phyloP scores from a whole-genome alignment of 1,140 invertebrate species.

The Atopsyche davidsoni region DNA sequence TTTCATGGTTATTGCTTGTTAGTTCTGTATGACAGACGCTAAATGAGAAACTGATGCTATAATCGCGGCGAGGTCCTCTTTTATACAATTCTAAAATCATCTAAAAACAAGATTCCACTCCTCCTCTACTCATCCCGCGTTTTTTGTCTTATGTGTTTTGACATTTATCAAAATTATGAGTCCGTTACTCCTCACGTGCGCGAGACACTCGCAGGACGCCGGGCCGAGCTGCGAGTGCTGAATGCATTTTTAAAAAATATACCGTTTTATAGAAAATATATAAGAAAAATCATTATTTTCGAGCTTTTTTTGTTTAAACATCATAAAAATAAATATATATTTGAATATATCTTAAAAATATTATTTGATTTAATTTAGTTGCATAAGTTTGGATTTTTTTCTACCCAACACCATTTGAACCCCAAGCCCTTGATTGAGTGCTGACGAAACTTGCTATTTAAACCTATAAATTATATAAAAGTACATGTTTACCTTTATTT shows the following conservation, averaged over 20 bases:
- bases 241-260: no score
- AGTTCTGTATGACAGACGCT: conserved; percentile 25
- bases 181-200: conserved; percentile 12
- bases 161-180: conserved; percentile 28
- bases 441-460: no score
- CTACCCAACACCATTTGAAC: no score
- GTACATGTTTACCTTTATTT: no score
- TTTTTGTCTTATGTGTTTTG: conserved; percentile 23
- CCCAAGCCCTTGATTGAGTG: no score
- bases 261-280: neutral
- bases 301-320: neutral
- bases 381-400: no score
- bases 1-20: conserved; percentile 25
- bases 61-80: conserved; percentile 23
- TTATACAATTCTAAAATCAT: conserved; percentile 28
- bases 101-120: conserved; percentile 26
- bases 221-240: no score
- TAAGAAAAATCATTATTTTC: neutral
- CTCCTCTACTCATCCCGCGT: conserved; percentile 26
- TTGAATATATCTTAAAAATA: neutral
- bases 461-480: no score
- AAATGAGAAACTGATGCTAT: conserved; percentile 25
- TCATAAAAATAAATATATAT: neutral
- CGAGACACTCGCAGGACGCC: no score
- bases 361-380: no score